These are phyloP conservation scores for Falcunculus frontatus DNA, from an alignment of 2,113 vertebrate genomes.

Conservation along the genomic window DNA sequence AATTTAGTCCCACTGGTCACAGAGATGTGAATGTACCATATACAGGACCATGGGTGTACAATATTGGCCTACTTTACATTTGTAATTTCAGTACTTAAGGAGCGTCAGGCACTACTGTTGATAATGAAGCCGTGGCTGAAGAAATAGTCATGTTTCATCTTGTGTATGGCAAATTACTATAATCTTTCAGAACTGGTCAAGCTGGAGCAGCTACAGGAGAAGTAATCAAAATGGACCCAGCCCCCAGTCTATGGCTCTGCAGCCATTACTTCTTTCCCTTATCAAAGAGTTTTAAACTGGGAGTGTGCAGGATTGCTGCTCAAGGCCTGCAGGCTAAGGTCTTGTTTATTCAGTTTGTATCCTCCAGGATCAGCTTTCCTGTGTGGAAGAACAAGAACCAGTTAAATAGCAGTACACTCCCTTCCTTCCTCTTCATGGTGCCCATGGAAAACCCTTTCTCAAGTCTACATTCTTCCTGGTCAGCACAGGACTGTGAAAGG, in stretches of 20 bases:
- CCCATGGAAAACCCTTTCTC: background rate
- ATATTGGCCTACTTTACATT: background rate
- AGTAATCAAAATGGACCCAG: background rate
- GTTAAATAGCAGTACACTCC: background rate
- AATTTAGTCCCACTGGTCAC: background rate
- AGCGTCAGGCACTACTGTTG: background rate
- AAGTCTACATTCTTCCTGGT: background rate
- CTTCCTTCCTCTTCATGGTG: background rate
- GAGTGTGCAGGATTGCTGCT: background rate
- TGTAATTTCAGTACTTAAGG: background rate
- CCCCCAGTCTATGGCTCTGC: background rate
- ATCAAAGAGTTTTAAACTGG: background rate
- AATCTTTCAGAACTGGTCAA: background rate
- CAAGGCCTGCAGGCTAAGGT: background rate
- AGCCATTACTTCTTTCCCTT: background rate
- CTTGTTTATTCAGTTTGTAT: background rate
- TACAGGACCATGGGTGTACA: background rate
- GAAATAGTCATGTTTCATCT: background rate
- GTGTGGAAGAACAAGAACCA: background rate
- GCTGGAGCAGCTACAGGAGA: background rate
- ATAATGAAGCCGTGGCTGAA: background rate
- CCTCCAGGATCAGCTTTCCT: background rate
- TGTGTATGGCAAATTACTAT: fast-evolving
- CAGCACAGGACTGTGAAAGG: background rate
- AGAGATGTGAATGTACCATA: background rate